These are phyloP conservation scores for Carollia perspicillata DNA, from an alignment of 2,113 vertebrate species.

Conservation along the genomic window DNA sequence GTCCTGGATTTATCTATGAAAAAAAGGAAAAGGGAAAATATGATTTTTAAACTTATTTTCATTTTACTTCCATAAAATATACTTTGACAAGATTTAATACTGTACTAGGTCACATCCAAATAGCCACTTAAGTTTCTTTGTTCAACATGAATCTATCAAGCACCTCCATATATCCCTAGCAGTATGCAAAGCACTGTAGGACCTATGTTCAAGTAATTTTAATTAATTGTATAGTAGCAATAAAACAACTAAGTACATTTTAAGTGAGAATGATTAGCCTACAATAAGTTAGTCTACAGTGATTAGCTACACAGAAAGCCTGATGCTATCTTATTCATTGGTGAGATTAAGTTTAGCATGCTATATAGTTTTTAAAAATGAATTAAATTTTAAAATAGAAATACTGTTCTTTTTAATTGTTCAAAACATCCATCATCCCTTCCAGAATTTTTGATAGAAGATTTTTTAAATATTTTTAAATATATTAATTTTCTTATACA, in stretches of 20 bases:
- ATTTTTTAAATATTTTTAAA: not conserved
- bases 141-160: not conserved
- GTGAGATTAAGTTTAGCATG: constrained; percentile 26
- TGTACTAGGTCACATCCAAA: not conserved
- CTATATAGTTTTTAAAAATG: constrained; percentile 14
- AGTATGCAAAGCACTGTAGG: not conserved
- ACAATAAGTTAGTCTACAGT: not conserved
- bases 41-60: constrained; percentile 51
- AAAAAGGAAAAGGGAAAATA: constrained; percentile 61
- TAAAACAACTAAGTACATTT: constrained; percentile 32
- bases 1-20: constrained; percentile 93
- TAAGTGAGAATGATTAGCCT: not conserved
- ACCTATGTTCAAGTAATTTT: not conserved
- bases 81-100: constrained; percentile 33
- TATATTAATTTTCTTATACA: constrained; percentile 19
- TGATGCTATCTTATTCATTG: not conserved
- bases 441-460: constrained; percentile 33
- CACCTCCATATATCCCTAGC: not conserved
- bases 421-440: constrained; percentile 28
- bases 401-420: not conserved
- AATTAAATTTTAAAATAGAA: constrained; percentile 54
- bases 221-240: not conserved
- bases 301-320: not conserved
- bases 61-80: constrained; percentile 47
- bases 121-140: constrained; percentile 24